Percentiles rank a stretch among this genome's conserved stretches.
phyloP scores from a whole-genome alignment of 2,888 invertebrate species.

The Chaetogeoica ovagalla region DNA sequence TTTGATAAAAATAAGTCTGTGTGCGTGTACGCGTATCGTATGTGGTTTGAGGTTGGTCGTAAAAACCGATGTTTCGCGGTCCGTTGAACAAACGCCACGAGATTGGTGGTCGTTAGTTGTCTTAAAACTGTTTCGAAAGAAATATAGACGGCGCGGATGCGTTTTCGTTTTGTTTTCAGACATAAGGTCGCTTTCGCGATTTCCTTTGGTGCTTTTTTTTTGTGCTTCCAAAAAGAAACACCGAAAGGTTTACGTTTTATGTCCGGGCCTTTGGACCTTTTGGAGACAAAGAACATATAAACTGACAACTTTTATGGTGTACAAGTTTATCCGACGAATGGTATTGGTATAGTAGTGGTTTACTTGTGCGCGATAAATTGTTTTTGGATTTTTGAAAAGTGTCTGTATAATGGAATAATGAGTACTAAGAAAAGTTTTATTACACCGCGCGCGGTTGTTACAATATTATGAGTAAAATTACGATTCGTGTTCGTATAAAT shows the following conservation, averaged over 20 bases:
- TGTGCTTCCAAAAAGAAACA: neutral
- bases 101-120: conserved; percentile 47
- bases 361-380: conserved; percentile 14
- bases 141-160: conserved; percentile 17
- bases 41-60: conserved; percentile 21
- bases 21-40: too few species aligned
- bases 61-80: conserved; percentile 38
- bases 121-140: conserved; percentile 29
- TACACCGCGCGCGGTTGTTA: neutral
- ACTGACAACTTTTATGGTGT: conserved; percentile 43
- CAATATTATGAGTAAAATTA: too few species aligned
- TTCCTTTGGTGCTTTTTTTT: neutral
- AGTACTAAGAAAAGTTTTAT: neutral
- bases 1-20: neutral
- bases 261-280: conserved; percentile 28
- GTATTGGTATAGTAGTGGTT: neutral
- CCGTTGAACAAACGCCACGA: conserved; percentile 31
- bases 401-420: neutral
- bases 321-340: conserved; percentile 21
- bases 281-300: conserved; percentile 42
- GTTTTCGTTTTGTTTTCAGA: conserved; percentile 13
- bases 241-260: conserved; percentile 39
- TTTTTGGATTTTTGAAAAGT: conserved; percentile 18
- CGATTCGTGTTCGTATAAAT: too few species aligned
- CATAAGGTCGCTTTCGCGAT: conserved; percentile 35